These are phyloP conservation scores for Uropsilus gracilis DNA, from an alignment of 2,113 vertebrate genomes.

Conservation along the genomic window DNA sequence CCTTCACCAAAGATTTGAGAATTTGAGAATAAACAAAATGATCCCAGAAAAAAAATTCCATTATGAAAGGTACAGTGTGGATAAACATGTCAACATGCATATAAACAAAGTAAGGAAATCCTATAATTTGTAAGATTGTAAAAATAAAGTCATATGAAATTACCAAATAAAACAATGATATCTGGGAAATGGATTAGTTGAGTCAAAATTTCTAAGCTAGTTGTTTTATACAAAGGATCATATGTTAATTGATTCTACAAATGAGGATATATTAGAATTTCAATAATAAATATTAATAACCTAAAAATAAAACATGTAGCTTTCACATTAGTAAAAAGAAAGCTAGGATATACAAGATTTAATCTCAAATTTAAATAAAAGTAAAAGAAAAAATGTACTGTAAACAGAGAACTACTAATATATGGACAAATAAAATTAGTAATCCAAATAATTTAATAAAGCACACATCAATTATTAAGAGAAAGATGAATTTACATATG, in stretches of 20 bases:
- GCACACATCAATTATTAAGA: neutral
- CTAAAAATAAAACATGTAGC: neutral
- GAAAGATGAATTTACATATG: neutral
- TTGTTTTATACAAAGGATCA: neutral
- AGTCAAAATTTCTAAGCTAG: neutral
- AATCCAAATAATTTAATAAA: neutral
- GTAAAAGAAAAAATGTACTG: neutral
- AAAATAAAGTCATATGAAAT: slow-evolving; percentile 30
- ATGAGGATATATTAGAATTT: neutral
- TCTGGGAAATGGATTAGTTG: neutral
- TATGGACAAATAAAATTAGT: neutral
- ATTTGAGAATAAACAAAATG: neutral
- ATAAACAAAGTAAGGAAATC: neutral
- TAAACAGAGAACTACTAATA: neutral
- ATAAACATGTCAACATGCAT: neutral
- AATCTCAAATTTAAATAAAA: neutral
- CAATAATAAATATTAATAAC: neutral
- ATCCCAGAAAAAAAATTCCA: neutral
- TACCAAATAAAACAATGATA: neutral
- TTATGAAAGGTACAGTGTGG: neutral
- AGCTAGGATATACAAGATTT: neutral
- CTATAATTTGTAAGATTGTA: neutral
- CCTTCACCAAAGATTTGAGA: neutral
- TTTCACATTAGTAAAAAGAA: neutral
- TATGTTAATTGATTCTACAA: neutral